Conservation (phyloP, 1,140 invertebrate genomes). For the Teleopsis dalmanni region DNA sequence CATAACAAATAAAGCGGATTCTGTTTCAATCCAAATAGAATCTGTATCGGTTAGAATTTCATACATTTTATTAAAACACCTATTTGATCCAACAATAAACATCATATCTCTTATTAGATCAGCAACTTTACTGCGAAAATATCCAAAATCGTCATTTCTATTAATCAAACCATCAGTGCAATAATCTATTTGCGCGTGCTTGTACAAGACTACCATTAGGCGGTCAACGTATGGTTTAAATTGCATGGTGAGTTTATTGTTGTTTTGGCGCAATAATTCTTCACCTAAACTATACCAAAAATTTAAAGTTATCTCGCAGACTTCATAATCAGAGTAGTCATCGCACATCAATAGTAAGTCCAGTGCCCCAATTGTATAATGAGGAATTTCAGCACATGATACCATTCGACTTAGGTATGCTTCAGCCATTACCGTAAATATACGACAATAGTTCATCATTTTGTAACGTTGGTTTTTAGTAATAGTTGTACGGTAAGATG, state of each 20-base stretch:
- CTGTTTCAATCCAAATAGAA: conserved; percentile 82
- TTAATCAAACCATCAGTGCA: conserved; percentile 87
- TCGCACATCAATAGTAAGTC: conserved; percentile 87
- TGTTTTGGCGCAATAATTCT: conserved; percentile 82
- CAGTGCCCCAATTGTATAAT: conserved; percentile 79
- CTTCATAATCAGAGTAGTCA: conserved; percentile 96
- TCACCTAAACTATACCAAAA: conserved; percentile 95
- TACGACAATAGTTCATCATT: conserved; percentile 85
- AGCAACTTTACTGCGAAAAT: conserved; percentile 82
- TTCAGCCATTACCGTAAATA: conserved; percentile 93
- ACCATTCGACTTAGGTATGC: conserved; percentile 82
- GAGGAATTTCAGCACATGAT: conserved; percentile 49
- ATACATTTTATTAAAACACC: conserved; percentile 89
- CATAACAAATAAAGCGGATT: conserved; percentile 95
- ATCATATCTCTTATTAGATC: conserved; percentile 95
- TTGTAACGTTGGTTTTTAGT: conserved; percentile 87
- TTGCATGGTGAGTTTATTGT: conserved; percentile 63
- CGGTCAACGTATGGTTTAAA: conserved; percentile 89
- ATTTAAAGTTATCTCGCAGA: conserved; percentile 94
- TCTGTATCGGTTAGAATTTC: conserved; percentile 57
- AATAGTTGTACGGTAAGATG: conserved; percentile 84
- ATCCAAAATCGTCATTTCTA: conserved; percentile 72
- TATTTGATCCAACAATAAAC: conserved; percentile 88
- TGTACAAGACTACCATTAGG: conserved; percentile 72
- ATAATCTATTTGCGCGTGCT: conserved; percentile 84